phyloP scores from a whole-genome alignment of 92 coral and sea anemone genomes.

The Scolanthus callimorphus region DNA sequence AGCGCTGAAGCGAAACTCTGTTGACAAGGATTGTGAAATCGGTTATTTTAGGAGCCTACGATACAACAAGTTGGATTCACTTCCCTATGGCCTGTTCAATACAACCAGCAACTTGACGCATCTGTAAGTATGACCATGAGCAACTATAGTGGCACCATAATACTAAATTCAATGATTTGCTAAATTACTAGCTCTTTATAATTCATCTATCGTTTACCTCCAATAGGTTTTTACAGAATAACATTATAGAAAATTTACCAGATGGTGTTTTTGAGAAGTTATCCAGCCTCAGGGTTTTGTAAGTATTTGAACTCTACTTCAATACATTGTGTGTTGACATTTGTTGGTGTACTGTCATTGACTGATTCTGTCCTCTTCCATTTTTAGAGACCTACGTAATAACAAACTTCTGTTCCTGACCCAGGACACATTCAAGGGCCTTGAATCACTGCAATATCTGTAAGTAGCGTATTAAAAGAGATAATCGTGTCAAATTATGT shows the following conservation, averaged over 20 bases:
- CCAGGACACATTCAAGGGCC: constrained; percentile 40
- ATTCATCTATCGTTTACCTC: no score
- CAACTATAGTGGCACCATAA: no score
- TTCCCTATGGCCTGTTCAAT: constrained; percentile 13
- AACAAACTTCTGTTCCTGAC: constrained; percentile 36
- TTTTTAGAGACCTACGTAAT: constrained; percentile 28
- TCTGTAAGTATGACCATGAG: constrained; percentile 18
- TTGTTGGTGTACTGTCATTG: neutral
- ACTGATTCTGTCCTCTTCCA: neutral
- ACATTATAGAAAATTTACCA: constrained; percentile 9
- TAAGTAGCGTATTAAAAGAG: no score
- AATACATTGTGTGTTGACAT: neutral
- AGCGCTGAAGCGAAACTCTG: neutral
- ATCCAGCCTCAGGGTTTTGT: constrained; percentile 11
- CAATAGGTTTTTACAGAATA: constrained; percentile 27
- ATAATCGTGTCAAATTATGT: no score
- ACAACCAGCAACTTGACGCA: constrained; percentile 8
- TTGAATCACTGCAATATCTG: constrained; percentile 32
- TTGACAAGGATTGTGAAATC: neutral
- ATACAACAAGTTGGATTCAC: constrained; percentile 1
- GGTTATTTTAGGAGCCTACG: constrained; percentile 28
- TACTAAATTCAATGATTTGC: no score
- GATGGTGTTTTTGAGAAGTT: constrained; percentile 12
- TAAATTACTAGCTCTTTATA: no score
- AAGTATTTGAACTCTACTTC: neutral